Evolutionary conservation across 2,113 vertebrate species (phyloP).

Genomic region (Lanius collurio): DNA sequence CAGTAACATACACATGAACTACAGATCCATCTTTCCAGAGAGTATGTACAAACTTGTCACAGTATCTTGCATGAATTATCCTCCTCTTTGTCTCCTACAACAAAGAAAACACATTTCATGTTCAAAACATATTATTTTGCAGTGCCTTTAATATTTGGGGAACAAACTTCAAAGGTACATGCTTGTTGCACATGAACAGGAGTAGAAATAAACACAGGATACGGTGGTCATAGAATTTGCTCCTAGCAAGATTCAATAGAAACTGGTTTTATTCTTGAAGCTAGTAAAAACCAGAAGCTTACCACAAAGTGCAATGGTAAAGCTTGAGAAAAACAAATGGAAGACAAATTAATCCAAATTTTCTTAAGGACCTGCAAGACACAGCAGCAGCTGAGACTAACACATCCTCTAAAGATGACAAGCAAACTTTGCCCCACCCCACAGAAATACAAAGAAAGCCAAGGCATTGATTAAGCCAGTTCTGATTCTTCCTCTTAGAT

Average conservation of each 20-base stretch:
- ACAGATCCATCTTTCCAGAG: slow-evolving; percentile 80
- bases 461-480: background rate
- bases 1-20: slow-evolving; percentile 74
- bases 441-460: background rate
- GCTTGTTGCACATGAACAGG: background rate
- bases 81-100: slow-evolving; percentile 75
- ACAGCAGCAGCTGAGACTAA: background rate
- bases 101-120: background rate
- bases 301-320: background rate
- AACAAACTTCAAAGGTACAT: background rate
- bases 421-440: background rate
- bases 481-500: background rate
- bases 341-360: background rate
- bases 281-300: background rate
- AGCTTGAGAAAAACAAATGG: background rate
- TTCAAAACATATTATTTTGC: background rate
- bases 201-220: background rate
- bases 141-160: background rate
- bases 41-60: slow-evolving; percentile 74
- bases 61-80: slow-evolving; percentile 80
- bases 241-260: background rate
- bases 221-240: background rate
- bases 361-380: background rate
- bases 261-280: background rate
- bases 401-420: background rate